Base-by-base conservation (phyloP, 2,888 invertebrate species). In the Aleiodes testaceus region DNA sequence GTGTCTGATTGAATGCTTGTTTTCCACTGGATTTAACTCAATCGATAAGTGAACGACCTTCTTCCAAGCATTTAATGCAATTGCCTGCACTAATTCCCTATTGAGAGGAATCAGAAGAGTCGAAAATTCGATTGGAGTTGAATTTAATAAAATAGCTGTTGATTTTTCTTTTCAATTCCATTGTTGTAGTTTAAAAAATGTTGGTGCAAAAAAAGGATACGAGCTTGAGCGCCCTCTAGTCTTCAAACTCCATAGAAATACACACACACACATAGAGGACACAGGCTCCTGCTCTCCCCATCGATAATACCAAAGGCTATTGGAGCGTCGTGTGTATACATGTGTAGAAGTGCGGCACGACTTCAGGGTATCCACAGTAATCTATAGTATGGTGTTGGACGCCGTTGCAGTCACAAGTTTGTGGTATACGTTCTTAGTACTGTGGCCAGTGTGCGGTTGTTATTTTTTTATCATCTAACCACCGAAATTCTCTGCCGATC, bases 371-470 rank as follows among this genome's bases (percentile, higher is more conserved):
- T 42, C 59, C 47, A 63, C 44, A 22, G 63, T 63, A 45, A 36
- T 47, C 16, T 63, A 63, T 63, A 63, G 63, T 63, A 45, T 63
- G 7, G 14, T 63, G 45, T 63, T 45, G 47, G 63, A 63, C 63
- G 63, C 63, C 63, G 45, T 12, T 45, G 12, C 44, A 45, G 44
- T 44, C 20, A 47, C 63, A 63, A 63, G 45, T 26, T n/a, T 20
- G 14, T n/a, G 18, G 44, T 52, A n/a, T 52, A 12, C 20, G 14
- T 22, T 22, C 22, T 53, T n/a, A 20, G 22, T 26, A 52, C 9
- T 22, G 9, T 59, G 18, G 59, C 9, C 3, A 42, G 9, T 26
- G 14, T 18, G 59, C 5, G 42, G 18, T 59, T 59, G 14, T 42
- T 18, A 59, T 16, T 16, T 42, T 14, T 59, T 18, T 18, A 16